phyloP scores from a whole-genome alignment of 2,797 vertebrate species.

The Artibeus jamaicensis region DNA sequence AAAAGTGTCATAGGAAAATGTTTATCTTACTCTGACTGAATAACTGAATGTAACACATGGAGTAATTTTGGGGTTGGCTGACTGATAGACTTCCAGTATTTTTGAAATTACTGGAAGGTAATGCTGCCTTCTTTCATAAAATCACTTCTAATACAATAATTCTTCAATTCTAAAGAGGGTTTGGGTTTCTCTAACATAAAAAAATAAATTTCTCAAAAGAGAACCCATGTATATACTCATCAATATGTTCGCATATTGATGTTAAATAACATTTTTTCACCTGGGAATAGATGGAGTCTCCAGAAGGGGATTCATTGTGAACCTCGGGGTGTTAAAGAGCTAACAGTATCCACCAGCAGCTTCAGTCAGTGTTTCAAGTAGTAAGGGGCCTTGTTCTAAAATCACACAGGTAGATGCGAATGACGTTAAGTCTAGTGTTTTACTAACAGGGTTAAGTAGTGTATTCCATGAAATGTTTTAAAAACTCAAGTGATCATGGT shows the following conservation, averaged over 20 bases:
- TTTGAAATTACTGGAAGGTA: neutral
- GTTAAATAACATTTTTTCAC: neutral
- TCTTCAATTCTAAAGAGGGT: neutral
- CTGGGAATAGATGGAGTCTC: neutral
- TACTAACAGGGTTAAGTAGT: neutral
- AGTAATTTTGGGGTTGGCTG: neutral
- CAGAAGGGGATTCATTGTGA: neutral
- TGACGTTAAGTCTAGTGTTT: neutral
- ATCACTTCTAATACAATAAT: neutral
- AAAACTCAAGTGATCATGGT: neutral
- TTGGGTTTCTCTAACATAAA: neutral
- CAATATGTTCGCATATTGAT: neutral
- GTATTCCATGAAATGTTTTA: neutral
- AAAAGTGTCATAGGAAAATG: neutral
- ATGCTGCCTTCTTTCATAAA: neutral
- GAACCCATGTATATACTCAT: neutral
- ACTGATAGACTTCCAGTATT: neutral
- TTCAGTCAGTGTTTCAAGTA: neutral
- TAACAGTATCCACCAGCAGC: neutral
- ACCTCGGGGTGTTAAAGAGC: neutral
- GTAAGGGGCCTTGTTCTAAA: neutral
- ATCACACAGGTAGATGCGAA: neutral
- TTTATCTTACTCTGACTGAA: slow-evolving; percentile 13
- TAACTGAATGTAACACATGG: neutral
- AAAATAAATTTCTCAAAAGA: neutral